Evolutionary conservation across 1,140 invertebrate species (phyloP).

Genomic region (Carposina sasakii): DNA sequence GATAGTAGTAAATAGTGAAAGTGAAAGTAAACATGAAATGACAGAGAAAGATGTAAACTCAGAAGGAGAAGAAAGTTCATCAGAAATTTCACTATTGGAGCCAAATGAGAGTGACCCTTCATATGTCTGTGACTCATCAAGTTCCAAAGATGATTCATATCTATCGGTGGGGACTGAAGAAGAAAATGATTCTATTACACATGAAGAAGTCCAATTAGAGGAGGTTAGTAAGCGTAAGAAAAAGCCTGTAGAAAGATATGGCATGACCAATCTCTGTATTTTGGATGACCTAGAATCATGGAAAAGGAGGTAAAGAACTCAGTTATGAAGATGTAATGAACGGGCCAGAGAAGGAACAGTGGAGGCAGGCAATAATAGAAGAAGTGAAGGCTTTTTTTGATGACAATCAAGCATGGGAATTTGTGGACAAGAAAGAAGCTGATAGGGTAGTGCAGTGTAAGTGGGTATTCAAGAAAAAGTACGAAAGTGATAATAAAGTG

Average conservation of each 20-base stretch:
- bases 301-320: conserved; percentile 16
- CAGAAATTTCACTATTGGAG: too few species aligned
- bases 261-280: conserved; percentile 12
- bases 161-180: not conserved
- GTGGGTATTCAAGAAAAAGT: conserved; percentile 28
- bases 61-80: conserved; percentile 3
- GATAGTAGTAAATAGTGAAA: conserved; percentile 1
- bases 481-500: conserved; percentile 23
- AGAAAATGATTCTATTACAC: too few species aligned
- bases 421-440: conserved; percentile 13
- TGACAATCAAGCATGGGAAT: conserved; percentile 22
- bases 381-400: conserved; percentile 23
- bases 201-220: not conserved
- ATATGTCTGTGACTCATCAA: conserved; percentile 8
- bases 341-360: conserved; percentile 19
- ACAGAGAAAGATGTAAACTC: too few species aligned
- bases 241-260: conserved; percentile 17
- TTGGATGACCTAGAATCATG: conserved; percentile 12
- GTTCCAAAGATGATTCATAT: conserved; percentile 6
- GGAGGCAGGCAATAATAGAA: conserved; percentile 20
- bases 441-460: conserved; percentile 24
- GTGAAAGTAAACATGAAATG: not conserved
- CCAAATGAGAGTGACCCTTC: conserved; percentile 1
- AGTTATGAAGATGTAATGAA: conserved; percentile 20
- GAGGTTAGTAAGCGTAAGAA: conserved; percentile 7